phyloP scores from a whole-genome alignment of 1,140 invertebrate genomes.

The Tetramorium alpestre region DNA sequence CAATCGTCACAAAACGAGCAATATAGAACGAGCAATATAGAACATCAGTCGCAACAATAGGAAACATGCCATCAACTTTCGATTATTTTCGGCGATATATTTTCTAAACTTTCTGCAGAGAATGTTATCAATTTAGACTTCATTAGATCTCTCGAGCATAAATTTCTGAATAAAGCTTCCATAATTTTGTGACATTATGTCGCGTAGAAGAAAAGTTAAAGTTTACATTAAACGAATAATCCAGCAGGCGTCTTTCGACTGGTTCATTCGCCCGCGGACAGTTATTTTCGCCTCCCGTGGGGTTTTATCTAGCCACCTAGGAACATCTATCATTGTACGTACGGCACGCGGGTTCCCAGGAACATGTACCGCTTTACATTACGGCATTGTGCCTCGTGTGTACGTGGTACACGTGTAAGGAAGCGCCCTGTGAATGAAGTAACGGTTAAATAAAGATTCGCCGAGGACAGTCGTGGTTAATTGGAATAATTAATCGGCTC shows the following conservation, averaged over 20 bases:
- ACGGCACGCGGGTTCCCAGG: conserved; percentile 12
- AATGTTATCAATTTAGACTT: conserved; percentile 1
- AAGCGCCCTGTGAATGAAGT: conserved; percentile 5
- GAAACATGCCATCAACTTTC: neutral
- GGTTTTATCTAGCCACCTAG: conserved; percentile 11
- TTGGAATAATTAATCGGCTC: conserved; percentile 74
- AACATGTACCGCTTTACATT: conserved; percentile 39
- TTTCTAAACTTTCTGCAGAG: neutral
- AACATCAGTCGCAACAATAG: neutral
- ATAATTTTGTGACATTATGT: conserved; percentile 18
- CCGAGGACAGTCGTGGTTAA: conserved; percentile 68
- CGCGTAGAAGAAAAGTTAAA: conserved; percentile 18
- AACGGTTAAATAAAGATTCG: conserved; percentile 71
- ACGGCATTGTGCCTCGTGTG: conserved; percentile 12
- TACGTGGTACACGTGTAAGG: conserved; percentile 21
- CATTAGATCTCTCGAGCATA: neutral
- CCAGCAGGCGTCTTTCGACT: neutral
- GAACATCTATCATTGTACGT: conserved; percentile 40
- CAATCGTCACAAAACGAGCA: neutral
- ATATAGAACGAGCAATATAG: neutral
- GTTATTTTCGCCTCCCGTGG: conserved; percentile 26
- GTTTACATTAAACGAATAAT: conserved; percentile 42
- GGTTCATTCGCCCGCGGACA: conserved; percentile 21
- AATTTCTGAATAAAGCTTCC: conserved; percentile 12
- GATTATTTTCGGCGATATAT: neutral